Base-by-base conservation (phyloP, 2,888 invertebrate species). In the Hypolimnas misippus region DNA sequence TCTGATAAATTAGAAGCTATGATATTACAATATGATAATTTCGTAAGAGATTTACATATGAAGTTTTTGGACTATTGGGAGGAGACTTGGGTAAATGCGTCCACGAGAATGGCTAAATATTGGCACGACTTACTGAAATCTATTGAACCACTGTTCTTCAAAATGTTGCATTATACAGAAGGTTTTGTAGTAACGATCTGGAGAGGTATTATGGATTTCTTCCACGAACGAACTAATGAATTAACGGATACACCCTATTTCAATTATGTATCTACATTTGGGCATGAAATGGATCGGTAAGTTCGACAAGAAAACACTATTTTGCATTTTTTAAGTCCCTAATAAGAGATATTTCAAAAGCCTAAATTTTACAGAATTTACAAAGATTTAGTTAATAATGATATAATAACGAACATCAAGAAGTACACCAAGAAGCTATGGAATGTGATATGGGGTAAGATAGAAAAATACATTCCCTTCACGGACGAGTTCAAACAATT, bases 211-310 rank as follows among this genome's bases (percentile, higher is more conserved):
- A 93, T 90, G 93, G 96, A 97, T 76, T 97, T 97, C 81, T 93
- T 97, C 71, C 96, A 97, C 73, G 94, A 96, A 62, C 93, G 96
- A 2, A 95, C 95, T 52, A 95, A 95, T 65, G 97, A 97, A 77
- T 84, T 97, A 65, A 95, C 96, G 0, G 95, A 95, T 55, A 96
- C 96, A 0, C 96, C 96, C 0, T 97, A 97, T 74, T 97, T 96
- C 77, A 95, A 95, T 70, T 95, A 95, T 73, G 95, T 97, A 10
- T 94, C 96, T 1, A 95, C 96, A 63, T 95, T 97, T 71, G 96
- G 96, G 0, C 96, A 96, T 71, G 96, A 97, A 77, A 87, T 97
- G 68, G 97, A 97, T 76, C 89, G 84, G 82, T 91, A 73, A 81
- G 85, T 80, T 29, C 3, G 3, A 19, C 17, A 17, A 0, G 8